Base-by-base conservation (phyloP, 2,113 vertebrate species). In the Coregonus clupeaformis region DNA sequence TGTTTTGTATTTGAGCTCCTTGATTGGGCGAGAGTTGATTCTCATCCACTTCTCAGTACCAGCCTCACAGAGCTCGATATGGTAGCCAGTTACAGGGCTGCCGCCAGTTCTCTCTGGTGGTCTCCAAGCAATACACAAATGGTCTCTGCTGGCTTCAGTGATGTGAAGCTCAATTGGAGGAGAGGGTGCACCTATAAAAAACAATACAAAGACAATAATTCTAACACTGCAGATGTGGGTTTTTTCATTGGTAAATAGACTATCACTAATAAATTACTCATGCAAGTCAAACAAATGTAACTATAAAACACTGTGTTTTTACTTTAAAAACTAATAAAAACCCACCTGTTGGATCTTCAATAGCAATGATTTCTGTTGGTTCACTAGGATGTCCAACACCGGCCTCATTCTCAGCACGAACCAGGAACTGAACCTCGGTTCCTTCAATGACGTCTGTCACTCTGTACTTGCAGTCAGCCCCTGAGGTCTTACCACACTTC, bases 11-110 rank as follows among this genome's bases (percentile, higher is more conserved):
- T 99, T 99, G 69, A 98, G 87, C 75, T 99, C 97, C 93, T 98
- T 99, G 71, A 99, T 90, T 60, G 97, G 96, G 14, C 98, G 96
- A 68, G 97, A 97, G 90, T 98, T 99, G 57, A 98, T 92, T 81
- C 96, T 90, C 97, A 98, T 98, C 97, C 98, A 99, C 84, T 98
- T 99, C 87, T 98, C 96, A 5, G 98, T 98, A 75, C 97, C 97
- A 13, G 95, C 95, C 86, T 96, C 95, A 1, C 97, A 97, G 90
- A 98, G 95, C 89, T 99, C 97, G 73, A 99, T 92, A 82, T 98
- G 95, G 88, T 99, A 99, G 32, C 98, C 98, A 66, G 92, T 93
- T 78, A 99, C 92, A 59, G 94, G 94, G 79, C 95, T 95, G 73
- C 98, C 97, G 6, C 98, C 97, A 60, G 95, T 95, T 81, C 94